A percentile compares a stretch with the other conserved stretches of the same genome.
Conservation (phyloP, 2,113 vertebrate species). For the Pseudopodoces humilis region DNA sequence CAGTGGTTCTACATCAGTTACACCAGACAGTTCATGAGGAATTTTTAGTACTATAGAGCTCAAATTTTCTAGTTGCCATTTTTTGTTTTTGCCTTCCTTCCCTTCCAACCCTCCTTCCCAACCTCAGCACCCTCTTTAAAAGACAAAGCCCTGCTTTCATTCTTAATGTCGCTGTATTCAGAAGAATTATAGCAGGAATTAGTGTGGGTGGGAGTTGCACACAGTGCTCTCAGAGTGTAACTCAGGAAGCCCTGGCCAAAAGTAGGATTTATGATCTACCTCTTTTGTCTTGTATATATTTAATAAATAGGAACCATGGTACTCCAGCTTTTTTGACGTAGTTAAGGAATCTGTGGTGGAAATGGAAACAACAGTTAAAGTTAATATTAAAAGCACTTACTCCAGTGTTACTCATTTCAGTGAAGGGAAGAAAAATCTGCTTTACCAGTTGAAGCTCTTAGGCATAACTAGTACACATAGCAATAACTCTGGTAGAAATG, state of each 20-base stretch:
- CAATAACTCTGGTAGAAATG: not conserved
- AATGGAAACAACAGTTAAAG: not conserved
- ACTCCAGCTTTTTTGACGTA: not conserved
- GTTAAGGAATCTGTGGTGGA: not conserved
- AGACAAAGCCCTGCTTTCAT: slow-evolving; percentile 9
- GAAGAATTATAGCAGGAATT: slow-evolving; percentile 1
- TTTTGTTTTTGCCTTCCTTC: not conserved
- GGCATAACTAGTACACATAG: too few relatives aligned
- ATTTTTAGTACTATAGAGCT: not conserved
- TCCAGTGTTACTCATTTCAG: not conserved
- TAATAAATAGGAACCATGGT: not conserved
- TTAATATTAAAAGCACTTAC: not conserved
- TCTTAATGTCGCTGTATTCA: not conserved
- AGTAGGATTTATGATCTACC: not conserved
- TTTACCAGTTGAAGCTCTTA: not conserved
- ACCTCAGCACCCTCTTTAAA: not conserved
- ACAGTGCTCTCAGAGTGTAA: not conserved
- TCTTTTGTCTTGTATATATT: not conserved
- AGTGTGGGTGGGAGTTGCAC: not conserved
- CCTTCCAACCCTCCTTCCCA: not conserved
- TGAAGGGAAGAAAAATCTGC: not conserved
- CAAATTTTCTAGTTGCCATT: not conserved
- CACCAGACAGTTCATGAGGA: not conserved
- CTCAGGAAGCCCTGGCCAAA: not conserved
- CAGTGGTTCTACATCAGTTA: not conserved